These are phyloP conservation scores for Griposia aprilina DNA, from an alignment of 2,888 invertebrate species.

Conservation along the genomic window DNA sequence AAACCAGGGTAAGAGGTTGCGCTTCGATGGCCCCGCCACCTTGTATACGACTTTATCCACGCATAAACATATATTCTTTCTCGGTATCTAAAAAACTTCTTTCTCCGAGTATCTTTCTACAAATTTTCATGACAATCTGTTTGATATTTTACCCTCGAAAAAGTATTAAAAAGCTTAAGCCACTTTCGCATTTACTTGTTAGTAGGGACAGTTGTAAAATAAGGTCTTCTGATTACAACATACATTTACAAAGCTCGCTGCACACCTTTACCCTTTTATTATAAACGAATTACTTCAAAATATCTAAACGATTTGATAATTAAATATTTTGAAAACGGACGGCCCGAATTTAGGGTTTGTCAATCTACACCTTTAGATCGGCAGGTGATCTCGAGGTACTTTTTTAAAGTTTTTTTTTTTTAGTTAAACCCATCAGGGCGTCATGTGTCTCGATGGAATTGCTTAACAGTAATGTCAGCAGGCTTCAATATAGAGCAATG, in stretches of 20 bases:
- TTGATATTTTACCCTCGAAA: background rate
- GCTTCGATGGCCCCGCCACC: too few species aligned
- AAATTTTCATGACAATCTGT: background rate
- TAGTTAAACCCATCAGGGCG: slow-evolving; percentile 83
- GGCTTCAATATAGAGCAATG: slow-evolving; percentile 29
- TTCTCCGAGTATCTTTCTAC: background rate
- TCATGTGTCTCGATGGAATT: slow-evolving; percentile 86
- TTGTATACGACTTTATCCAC: too few species aligned
- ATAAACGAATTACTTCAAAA: slow-evolving; percentile 37
- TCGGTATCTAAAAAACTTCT: background rate
- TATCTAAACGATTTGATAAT: slow-evolving; percentile 76
- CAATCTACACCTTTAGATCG: slow-evolving; percentile 87
- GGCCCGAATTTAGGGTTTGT: slow-evolving; percentile 83
- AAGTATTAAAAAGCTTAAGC: background rate
- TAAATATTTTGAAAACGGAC: slow-evolving; percentile 71
- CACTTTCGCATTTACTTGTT: background rate
- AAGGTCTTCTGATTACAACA: background rate
- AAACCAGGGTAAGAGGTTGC: too few species aligned
- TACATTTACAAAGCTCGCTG: slow-evolving; percentile 2
- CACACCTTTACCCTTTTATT: slow-evolving; percentile 36
- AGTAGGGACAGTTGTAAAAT: background rate
- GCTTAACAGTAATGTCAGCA: slow-evolving; percentile 59
- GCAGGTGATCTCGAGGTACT: slow-evolving; percentile 84
- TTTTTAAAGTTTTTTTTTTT: slow-evolving; percentile 78
- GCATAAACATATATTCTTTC: too few species aligned